Evolutionary conservation across 2,888 invertebrate species (phyloP).

Genomic region (Amiota minor): DNA sequence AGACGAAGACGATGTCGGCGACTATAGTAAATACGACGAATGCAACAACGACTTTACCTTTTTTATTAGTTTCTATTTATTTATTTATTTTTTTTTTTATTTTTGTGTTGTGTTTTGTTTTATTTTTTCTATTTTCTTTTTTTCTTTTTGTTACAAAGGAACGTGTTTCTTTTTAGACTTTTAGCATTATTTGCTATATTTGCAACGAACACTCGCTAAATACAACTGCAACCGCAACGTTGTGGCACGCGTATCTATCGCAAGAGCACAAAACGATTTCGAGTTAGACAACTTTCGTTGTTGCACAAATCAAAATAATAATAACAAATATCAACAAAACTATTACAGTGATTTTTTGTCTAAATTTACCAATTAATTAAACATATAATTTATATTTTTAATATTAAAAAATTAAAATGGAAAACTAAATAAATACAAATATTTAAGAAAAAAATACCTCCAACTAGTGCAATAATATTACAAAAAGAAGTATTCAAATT

Average conservation of each 20-base stretch:
- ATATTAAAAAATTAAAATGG: slow-evolving; percentile 14
- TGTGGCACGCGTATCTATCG: slow-evolving; percentile 72
- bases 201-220: slow-evolving; percentile 73
- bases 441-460: slow-evolving; percentile 35
- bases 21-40: slow-evolving; percentile 38
- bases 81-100: slow-evolving; percentile 40
- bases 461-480: slow-evolving; percentile 31
- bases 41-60: slow-evolving; percentile 42
- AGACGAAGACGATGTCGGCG: slow-evolving; percentile 49
- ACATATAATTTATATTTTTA: slow-evolving; percentile 26
- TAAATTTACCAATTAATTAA: slow-evolving; percentile 25
- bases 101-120: slow-evolving; percentile 40
- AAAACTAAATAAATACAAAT: slow-evolving; percentile 15
- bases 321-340: slow-evolving; percentile 29
- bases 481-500: background rate
- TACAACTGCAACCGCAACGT: slow-evolving; percentile 73
- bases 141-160: slow-evolving; percentile 43
- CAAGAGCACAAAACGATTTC: slow-evolving; percentile 40
- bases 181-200: slow-evolving; percentile 71
- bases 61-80: slow-evolving; percentile 48
- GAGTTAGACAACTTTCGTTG: slow-evolving; percentile 9
- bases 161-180: slow-evolving; percentile 69
- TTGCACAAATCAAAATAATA: slow-evolving; percentile 37
- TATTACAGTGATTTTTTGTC: slow-evolving; percentile 18
- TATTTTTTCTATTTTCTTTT: background rate